These are phyloP conservation scores for Saccostrea echinata DNA, from an alignment of 1,140 invertebrate species.

Conservation along the genomic window DNA sequence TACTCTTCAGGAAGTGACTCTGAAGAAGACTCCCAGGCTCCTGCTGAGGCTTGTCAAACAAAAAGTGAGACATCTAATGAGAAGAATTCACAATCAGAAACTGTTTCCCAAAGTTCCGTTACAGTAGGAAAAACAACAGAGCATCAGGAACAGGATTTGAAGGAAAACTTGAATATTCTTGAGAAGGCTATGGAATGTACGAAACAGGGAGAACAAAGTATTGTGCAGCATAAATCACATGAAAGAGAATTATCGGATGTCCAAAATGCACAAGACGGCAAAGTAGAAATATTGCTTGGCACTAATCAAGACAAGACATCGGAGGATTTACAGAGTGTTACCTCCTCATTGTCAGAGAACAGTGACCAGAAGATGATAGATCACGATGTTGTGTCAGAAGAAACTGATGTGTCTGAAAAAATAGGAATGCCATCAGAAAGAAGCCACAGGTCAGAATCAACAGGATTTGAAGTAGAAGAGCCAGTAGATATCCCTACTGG, in stretches of 20 bases:
- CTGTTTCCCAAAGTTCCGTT: background rate
- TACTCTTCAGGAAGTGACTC: slow-evolving; percentile 27
- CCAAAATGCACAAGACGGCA: background rate
- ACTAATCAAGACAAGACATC: background rate
- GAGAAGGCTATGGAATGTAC: slow-evolving; percentile 5
- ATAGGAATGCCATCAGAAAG: background rate
- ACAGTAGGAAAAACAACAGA: background rate
- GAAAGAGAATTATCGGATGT: background rate
- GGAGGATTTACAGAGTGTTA: background rate
- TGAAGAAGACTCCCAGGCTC: background rate
- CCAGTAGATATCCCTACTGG: background rate
- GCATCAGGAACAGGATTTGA: background rate
- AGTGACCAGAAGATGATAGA: background rate
- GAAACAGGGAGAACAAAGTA: background rate
- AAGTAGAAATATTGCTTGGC: background rate
- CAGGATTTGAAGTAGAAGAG: background rate
- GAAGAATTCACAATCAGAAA: background rate
- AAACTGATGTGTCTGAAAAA: background rate
- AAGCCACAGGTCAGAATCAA: slow-evolving; percentile 13
- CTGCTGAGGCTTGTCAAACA: background rate
- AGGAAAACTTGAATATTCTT: background rate
- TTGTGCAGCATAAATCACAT: background rate
- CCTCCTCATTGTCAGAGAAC: background rate
- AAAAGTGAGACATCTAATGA: background rate
- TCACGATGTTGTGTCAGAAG: background rate